These are phyloP conservation scores for Gibbula magus DNA, from an alignment of 2,888 invertebrate species.

Conservation along the genomic window DNA sequence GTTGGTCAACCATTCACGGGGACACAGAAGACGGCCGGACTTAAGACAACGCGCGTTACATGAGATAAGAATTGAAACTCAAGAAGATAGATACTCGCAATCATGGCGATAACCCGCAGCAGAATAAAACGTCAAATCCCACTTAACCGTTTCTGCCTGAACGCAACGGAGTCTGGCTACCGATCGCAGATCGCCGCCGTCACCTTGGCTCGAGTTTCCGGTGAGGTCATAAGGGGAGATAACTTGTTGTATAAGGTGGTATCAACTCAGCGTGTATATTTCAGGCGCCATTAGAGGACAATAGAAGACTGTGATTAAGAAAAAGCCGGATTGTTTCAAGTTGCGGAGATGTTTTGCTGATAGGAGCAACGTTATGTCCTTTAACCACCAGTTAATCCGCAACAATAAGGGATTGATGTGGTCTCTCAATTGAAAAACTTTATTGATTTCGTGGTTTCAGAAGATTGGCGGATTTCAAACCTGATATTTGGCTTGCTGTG, in stretches of 20 bases:
- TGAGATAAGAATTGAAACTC: not conserved
- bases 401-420: not conserved
- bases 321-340: conserved; percentile 1
- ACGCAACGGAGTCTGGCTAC: not conserved
- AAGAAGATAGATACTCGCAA: not conserved
- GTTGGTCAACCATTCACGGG: not conserved
- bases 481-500: no score
- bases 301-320: not conserved
- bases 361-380: not conserved
- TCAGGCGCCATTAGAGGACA: not conserved
- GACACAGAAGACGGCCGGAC: not conserved
- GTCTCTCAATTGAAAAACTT: not conserved
- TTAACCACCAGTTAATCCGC: not conserved
- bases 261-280: not conserved
- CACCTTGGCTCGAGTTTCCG: not conserved
- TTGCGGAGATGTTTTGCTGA: not conserved
- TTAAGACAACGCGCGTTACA: not conserved
- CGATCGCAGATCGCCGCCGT: not conserved
- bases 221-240: not conserved
- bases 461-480: not conserved
- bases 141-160: not conserved
- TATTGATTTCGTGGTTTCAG: not conserved
- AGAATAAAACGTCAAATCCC: conserved; percentile 3
- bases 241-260: not conserved
- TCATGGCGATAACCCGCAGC: not conserved